These are phyloP conservation scores for Xanthorhoe designata DNA, from an alignment of 2,888 invertebrate genomes.

Conservation along the genomic window DNA sequence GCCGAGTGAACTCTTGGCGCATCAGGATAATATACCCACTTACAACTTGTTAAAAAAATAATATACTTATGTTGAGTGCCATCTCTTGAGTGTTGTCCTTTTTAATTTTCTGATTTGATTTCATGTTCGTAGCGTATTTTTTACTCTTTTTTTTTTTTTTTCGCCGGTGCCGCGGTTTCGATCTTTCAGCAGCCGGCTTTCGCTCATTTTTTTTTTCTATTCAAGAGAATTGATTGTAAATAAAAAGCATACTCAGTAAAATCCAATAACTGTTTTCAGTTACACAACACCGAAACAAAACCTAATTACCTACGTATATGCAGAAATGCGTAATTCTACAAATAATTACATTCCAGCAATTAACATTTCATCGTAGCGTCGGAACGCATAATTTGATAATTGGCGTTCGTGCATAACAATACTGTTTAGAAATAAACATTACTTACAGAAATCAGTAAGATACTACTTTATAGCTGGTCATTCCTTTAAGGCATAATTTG, in stretches of 20 bases:
- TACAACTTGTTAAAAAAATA: too few species aligned
- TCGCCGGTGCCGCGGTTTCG: background rate
- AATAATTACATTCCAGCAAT: slow-evolving; percentile 2
- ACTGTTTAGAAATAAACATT: slow-evolving; percentile 1
- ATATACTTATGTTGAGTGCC: too few species aligned
- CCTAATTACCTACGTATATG: background rate
- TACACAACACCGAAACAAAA: too few species aligned
- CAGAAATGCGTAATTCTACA: background rate
- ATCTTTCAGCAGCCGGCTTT: background rate
- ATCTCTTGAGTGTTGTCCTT: background rate
- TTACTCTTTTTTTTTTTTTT: background rate
- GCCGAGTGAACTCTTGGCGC: slow-evolving; percentile 2
- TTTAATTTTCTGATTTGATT: background rate
- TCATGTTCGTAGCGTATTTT: background rate
- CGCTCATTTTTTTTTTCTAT: too few species aligned
- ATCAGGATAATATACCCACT: background rate
- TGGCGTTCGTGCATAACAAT: slow-evolving; percentile 1
- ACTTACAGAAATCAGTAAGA: background rate
- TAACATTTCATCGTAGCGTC: background rate
- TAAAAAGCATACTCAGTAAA: too few species aligned
- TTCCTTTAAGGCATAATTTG: too few species aligned
- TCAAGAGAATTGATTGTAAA: too few species aligned
- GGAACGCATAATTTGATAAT: slow-evolving; percentile 6
- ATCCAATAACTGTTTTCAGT: too few species aligned
- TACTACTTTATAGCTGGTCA: background rate